Evolutionary conservation across 2,797 vertebrate genomes (phyloP), one percentile per base, ranked within the genome.

Genomic region (Gadopsis marmoratus): DNA sequence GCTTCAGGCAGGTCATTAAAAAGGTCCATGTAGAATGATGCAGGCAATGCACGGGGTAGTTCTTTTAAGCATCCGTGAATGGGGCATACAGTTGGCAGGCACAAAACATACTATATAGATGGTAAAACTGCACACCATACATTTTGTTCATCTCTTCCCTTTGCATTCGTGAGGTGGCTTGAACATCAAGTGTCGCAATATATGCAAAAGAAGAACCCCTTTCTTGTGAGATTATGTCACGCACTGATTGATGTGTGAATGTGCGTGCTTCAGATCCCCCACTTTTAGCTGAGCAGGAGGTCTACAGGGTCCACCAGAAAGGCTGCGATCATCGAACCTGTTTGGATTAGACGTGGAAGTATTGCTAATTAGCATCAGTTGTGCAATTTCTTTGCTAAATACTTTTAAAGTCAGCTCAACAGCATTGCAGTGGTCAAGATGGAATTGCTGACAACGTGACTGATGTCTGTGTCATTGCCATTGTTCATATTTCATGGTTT

Each of bases 1-100:
- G 63, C 68, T 84, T 75, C 35, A n/a, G 79, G 72, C 67, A 55
- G 55, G 59, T 62, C 78, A 76, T 87, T 83, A 71, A 55, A 76
- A 64, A 41, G 62, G 59, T 76, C 67, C n/a, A 50, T 79, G 71
- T 58, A 53, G 54, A 78, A 69, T 65, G 62, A 84, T 61, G 26
- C 58, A 70, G 63, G 35, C 41, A 19, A 16, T 63, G 47, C 8
- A 16, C 35, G 31, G 43, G 43, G 7, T 50, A 19, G 71, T 71
- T 68, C 41, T 78, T 65, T 71, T 47, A 53, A 81, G 54, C 60
- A 19, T 43, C 23, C 7, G 14, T 48, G 26, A 78, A 56, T 58
- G 23, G 41, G 26, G 48, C 66, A 48, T 39, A 21, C 33, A 12
- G 14, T 39, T 14, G 33, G 14, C 9, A 33, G 45, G 51, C 43